Percentiles rank a stretch among this genome's conserved stretches.
Evolutionary conservation across 2,113 vertebrate genomes (phyloP).

Genomic region (Aegotheles bennettii): DNA sequence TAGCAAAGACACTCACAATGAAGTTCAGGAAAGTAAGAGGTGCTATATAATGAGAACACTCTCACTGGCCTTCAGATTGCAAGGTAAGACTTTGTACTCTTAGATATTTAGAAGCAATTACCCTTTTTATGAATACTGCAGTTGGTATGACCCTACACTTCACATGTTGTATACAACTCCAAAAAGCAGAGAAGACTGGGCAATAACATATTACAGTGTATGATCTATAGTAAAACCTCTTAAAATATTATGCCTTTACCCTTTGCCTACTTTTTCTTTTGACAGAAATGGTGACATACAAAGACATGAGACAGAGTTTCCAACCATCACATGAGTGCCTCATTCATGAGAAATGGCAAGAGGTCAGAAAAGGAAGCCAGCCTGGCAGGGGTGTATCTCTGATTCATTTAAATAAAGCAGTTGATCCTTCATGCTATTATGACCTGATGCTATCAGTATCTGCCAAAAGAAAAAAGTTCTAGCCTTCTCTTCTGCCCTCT

Average conservation of each 20-base stretch:
- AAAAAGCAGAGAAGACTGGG: neutral
- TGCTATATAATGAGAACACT: neutral
- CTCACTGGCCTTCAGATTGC: neutral
- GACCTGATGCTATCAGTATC: neutral
- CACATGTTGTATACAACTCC: neutral
- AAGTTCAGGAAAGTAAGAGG: neutral
- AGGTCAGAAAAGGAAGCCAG: neutral
- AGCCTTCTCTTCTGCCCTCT: neutral
- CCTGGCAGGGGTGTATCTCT: neutral
- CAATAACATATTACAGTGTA: neutral
- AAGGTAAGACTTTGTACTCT: neutral
- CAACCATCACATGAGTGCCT: neutral
- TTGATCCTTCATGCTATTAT: neutral
- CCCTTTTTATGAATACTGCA: neutral
- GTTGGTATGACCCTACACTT: neutral
- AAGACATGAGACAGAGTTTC: neutral
- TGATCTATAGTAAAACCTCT: neutral
- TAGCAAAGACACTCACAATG: neutral
- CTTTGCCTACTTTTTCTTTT: neutral
- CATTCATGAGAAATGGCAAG: neutral
- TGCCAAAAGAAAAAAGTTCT: neutral
- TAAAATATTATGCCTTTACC: neutral
- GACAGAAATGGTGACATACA: neutral
- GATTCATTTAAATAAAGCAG: neutral
- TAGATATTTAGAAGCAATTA: constrained; percentile 6